A percentile compares a stretch with the other conserved stretches of the same genome.
These are phyloP conservation scores for Dasyprocta punctata DNA, from an alignment of 2,113 vertebrate genomes.

Conservation along the genomic window DNA sequence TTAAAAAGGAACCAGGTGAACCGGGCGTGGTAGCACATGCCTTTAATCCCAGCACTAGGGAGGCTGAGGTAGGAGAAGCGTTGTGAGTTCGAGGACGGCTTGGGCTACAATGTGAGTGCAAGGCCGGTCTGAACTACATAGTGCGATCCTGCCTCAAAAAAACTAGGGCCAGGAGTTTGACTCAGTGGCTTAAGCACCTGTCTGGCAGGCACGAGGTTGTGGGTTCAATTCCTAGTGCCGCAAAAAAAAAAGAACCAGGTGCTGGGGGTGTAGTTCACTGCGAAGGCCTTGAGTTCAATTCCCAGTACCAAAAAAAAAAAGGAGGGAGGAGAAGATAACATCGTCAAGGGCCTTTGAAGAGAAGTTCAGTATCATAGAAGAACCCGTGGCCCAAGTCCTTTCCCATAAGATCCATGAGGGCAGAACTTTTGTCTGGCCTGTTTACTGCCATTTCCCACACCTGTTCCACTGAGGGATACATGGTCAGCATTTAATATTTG, in stretches of 20 bases:
- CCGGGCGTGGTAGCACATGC: no score
- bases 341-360: neutral
- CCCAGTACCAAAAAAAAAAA: neutral
- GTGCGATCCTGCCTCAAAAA: no score
- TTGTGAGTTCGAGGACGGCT: no score
- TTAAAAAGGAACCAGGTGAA: neutral
- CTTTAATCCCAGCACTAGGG: no score
- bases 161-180: no score
- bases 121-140: no score
- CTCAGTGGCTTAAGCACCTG: no score
- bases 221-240: no score
- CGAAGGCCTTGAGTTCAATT: neutral
- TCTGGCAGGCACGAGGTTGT: no score
- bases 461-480: rapidly evolving
- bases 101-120: no score
- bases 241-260: neutral
- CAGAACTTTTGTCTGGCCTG: neutral
- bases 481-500: neutral
- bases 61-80: no score
- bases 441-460: rapidly evolving
- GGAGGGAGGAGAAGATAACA: no score
- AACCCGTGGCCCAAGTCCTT: neutral
- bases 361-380: neutral
- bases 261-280: neutral
- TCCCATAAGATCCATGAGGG: neutral